These are phyloP conservation scores for Hybos culiciformis DNA, from an alignment of 2,888 invertebrate species.

Conservation along the genomic window DNA sequence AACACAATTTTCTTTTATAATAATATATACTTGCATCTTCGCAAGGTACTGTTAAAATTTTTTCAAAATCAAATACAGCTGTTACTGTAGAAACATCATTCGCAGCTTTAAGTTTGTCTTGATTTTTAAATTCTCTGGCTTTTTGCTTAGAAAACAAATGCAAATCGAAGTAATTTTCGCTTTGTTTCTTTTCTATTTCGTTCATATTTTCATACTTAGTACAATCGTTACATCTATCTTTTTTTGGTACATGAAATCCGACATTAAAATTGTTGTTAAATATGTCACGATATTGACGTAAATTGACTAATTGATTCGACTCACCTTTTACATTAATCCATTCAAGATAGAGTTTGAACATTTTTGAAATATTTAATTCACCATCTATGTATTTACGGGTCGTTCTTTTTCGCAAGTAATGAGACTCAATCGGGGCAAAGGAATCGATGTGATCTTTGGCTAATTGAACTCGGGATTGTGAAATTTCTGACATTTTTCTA, in stretches of 20 bases:
- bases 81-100: not conserved
- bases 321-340: not conserved
- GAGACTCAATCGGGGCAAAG: not conserved
- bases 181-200: conserved; percentile 4
- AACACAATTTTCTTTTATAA: conserved; percentile 14
- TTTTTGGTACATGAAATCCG: conserved; percentile 12
- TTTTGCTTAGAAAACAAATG: conserved; percentile 3
- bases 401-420: not conserved
- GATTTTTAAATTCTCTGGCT: not conserved
- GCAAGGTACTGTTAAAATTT: conserved; percentile 13
- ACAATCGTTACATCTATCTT: too few relatives aligned
- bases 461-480: not conserved
- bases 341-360: not conserved
- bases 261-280: conserved; percentile 14
- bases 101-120: conserved; percentile 2
- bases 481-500: not conserved
- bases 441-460: not conserved
- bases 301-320: not conserved
- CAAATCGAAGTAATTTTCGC: not conserved
- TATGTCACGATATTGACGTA: conserved; percentile 9
- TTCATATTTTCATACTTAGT: conserved; percentile 7
- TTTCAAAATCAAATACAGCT: conserved; percentile 16
- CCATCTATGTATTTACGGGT: too few relatives aligned
- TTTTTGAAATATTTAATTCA: not conserved
- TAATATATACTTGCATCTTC: conserved; percentile 11